These are phyloP conservation scores for Redunca redunca DNA, from an alignment of 2,113 vertebrate genomes.

Conservation along the genomic window DNA sequence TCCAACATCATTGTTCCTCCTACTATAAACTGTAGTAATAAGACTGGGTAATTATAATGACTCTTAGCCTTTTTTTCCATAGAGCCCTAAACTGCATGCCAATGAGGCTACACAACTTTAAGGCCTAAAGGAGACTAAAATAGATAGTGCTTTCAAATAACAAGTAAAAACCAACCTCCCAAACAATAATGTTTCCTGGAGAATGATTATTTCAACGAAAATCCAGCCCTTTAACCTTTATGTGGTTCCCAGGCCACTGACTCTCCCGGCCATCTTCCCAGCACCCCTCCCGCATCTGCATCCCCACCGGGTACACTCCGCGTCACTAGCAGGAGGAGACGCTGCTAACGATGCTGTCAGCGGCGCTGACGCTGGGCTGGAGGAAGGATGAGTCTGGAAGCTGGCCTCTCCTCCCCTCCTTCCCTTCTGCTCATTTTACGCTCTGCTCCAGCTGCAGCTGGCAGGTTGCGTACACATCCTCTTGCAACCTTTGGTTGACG, in stretches of 20 bases:
- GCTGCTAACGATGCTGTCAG: conserved; percentile 56
- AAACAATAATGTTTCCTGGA: neutral
- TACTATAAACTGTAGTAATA: neutral
- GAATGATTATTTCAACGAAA: neutral
- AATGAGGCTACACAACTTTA: neutral
- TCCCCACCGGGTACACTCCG: neutral
- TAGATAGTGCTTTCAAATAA: neutral
- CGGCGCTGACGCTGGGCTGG: neutral
- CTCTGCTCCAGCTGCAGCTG: neutral
- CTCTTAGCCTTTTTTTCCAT: neutral
- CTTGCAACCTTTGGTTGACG: neutral
- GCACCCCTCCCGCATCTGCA: neutral
- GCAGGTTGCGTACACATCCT: neutral
- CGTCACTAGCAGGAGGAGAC: conserved; percentile 20
- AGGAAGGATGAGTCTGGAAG: neutral
- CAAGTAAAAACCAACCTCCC: neutral
- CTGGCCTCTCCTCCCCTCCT: neutral
- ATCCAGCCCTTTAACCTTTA: neutral
- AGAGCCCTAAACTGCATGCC: neutral
- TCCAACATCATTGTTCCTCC: neutral
- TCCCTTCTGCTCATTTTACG: neutral
- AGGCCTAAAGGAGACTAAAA: neutral
- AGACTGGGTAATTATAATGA: neutral
- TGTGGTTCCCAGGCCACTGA: neutral
- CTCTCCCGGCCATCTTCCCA: neutral